Conservation (phyloP, 64 coral and sea anemone genomes). For the Hydrozoanthus tunicans region DNA sequence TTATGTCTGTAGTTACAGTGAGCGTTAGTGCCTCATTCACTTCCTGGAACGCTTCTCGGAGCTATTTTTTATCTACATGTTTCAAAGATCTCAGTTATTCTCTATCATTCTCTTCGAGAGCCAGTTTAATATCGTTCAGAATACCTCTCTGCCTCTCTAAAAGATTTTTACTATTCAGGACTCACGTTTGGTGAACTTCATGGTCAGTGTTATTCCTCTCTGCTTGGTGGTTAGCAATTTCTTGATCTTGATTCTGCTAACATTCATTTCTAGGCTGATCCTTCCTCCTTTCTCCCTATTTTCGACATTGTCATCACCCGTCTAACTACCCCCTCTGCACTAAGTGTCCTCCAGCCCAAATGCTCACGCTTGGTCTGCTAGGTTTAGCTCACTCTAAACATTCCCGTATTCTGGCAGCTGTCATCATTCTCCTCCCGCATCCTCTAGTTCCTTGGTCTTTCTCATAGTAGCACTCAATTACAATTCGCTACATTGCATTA, state of each 20-base stretch:
- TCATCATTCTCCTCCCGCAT: conserved; percentile 53
- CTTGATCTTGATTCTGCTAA: not conserved
- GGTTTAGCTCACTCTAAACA: conserved; percentile 53
- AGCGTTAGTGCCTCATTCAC: conserved; percentile 13
- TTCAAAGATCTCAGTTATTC: conserved; percentile 15
- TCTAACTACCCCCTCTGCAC: not conserved
- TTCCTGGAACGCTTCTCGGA: conserved; percentile 12
- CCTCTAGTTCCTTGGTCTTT: conserved; percentile 13
- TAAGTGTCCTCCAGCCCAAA: conserved; percentile 38
- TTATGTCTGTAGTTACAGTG: conserved; percentile 32
- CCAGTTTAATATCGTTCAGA: not conserved
- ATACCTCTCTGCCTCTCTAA: not conserved
- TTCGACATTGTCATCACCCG: not conserved
- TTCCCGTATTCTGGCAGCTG: conserved; percentile 14
- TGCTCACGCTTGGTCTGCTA: conserved; percentile 40
- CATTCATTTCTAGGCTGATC: not conserved
- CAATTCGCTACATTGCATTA: conserved; percentile 9
- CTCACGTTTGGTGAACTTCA: not conserved
- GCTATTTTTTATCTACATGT: conserved; percentile 7
- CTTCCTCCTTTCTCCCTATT: not conserved
- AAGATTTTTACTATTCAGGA: not conserved
- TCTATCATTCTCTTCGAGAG: conserved; percentile 1
- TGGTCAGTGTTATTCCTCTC: not conserved
- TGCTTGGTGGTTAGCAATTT: not conserved
- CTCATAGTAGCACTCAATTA: conserved; percentile 54